These are phyloP conservation scores for Sebastes itinus DNA, from an alignment of 2,797 vertebrate genomes.

Conservation along the genomic window DNA sequence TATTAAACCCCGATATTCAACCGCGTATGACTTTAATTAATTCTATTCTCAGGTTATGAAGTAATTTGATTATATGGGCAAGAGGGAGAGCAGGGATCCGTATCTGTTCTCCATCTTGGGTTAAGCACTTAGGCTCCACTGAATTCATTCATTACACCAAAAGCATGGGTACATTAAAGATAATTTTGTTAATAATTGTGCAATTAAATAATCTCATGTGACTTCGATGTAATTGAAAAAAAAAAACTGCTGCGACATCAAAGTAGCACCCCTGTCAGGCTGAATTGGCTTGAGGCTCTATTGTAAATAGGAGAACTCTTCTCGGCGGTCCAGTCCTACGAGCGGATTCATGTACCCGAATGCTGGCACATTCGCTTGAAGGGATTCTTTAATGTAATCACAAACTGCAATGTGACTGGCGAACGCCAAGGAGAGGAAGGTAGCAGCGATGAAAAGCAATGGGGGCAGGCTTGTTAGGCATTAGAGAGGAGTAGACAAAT, in stretches of 20 bases:
- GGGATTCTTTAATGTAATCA: slow-evolving; percentile 35
- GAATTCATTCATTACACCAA: slow-evolving; percentile 71
- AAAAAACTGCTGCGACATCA: slow-evolving; percentile 60
- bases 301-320: slow-evolving; percentile 41
- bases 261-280: slow-evolving; percentile 38
- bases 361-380: slow-evolving; percentile 7
- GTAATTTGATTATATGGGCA: slow-evolving; percentile 79
- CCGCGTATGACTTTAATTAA: slow-evolving; percentile 74
- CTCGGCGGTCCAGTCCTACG: background rate
- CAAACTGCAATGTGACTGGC: slow-evolving; percentile 14
- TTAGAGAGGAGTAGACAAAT: slow-evolving; percentile 34
- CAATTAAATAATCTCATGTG: slow-evolving; percentile 75
- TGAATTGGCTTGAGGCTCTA: slow-evolving; percentile 35
- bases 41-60: slow-evolving; percentile 75
- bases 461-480: background rate
- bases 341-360: slow-evolving; percentile 6
- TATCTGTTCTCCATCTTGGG: slow-evolving; percentile 69
- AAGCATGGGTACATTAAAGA: slow-evolving; percentile 68
- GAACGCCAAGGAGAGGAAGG: background rate
- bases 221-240: slow-evolving; percentile 66
- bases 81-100: slow-evolving; percentile 55
- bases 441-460: background rate
- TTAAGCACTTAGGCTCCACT: slow-evolving; percentile 71
- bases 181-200: slow-evolving; percentile 77
- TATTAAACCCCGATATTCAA: slow-evolving; percentile 72